Evolutionary conservation across 2,888 invertebrate species (phyloP).

Genomic region (Danaus chrysippus): DNA sequence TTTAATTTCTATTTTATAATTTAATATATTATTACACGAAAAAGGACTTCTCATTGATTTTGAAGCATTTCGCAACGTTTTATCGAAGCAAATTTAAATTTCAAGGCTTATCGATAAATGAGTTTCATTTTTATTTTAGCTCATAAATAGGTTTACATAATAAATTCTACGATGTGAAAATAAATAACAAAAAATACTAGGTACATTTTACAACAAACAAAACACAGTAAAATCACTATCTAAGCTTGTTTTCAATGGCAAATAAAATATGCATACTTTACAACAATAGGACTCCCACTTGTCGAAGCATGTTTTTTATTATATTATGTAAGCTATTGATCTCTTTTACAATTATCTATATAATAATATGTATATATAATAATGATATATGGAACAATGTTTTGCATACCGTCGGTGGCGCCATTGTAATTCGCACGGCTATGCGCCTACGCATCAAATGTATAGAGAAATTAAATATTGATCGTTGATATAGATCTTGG

Average conservation of each 20-base stretch:
- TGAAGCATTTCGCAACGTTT: background rate
- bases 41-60: background rate
- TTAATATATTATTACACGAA: constrained; percentile 4
- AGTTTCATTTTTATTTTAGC: background rate
- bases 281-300: constrained; percentile 12
- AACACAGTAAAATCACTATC: too few relatives aligned
- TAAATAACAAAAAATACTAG: background rate
- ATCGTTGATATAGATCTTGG: constrained; percentile 66
- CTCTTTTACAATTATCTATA: constrained; percentile 6
- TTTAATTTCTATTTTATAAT: too few relatives aligned
- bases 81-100: constrained; percentile 7
- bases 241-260: too few relatives aligned
- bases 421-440: constrained; percentile 62
- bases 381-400: constrained; percentile 22
- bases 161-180: background rate
- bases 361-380: too few relatives aligned
- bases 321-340: constrained; percentile 14
- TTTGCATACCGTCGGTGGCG: constrained; percentile 65
- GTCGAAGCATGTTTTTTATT: constrained; percentile 2
- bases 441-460: constrained; percentile 65
- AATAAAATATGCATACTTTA: too few relatives aligned
- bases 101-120: constrained; percentile 5
- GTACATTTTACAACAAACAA: too few relatives aligned
- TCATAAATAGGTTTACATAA: constrained; percentile 7
- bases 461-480: constrained; percentile 72